Evolutionary conservation across 2,113 vertebrate species (phyloP), one percentile per base, ranked within the genome.

Genomic region (Forbesichthys agassizii): DNA sequence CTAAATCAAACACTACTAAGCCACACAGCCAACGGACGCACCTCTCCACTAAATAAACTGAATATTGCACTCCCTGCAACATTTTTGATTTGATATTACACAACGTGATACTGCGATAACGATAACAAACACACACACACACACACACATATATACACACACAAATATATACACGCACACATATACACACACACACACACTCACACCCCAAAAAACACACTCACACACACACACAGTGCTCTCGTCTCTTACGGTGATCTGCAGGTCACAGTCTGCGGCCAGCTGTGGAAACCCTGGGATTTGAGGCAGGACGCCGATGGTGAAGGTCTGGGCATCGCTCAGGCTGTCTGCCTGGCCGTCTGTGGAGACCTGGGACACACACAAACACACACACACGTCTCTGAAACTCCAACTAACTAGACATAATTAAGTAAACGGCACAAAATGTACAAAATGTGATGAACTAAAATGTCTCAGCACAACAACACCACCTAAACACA

Each of bases 241-340:
- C 12, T 48, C 42, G 9, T 57, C 9, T 84, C 94, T 94, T 90
- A 99, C 97, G 5, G 94, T 94, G 93, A 98, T 92, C 74, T 97
- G 97, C 9, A 98, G 91, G 55, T 95, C 93, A 9, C 95, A 92
- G 74, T 93, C 93, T 0, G 89, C 84, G 33, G 93, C 93, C 18
- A 95, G 92, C 75, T 90, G 90, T 0, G 95, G 93, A 9, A 93
- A 90, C 0, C 90, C 91, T 0, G 91, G 94, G 0, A 75, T 78
- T 68, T 95, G 94, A 0, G 96, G 95, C 46, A 98, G 88, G 59
- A 99, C 92, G 0, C 95, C 95, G 3, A 99, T 90, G 4, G 93
- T 95, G 92, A 99, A 96, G 48, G 89, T 77, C 42, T 93, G 96
- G 33, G 87, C 92, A 20, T 96, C 92, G 11, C 92, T 86, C 62